Percentiles rank a stretch among this genome's conserved stretches.
Conservation (phyloP, 2,113 vertebrate genomes). For the Hippocampus zosterae region DNA sequence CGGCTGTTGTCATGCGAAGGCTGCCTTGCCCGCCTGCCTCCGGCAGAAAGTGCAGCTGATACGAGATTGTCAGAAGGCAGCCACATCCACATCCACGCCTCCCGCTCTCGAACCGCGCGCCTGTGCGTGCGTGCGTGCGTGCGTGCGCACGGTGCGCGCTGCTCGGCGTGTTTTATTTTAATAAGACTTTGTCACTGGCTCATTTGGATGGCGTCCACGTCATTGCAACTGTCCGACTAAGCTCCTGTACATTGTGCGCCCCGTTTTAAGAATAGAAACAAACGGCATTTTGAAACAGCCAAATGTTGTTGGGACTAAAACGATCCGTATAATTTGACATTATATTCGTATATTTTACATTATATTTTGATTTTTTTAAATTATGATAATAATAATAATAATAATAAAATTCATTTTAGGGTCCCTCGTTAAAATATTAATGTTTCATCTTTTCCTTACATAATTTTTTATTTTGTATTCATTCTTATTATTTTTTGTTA, state of each 20-base stretch:
- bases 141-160: constrained; percentile 62
- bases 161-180: constrained; percentile 71
- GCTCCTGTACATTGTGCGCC: constrained; percentile 8
- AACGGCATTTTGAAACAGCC: neutral
- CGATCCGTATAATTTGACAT: neutral
- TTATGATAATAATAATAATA: too few species aligned
- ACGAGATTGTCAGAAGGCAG: constrained; percentile 73
- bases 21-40: constrained; percentile 40
- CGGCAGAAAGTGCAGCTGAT: constrained; percentile 70
- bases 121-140: constrained; percentile 55
- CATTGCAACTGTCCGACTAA: constrained; percentile 65
- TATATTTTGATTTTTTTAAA: too few species aligned
- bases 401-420: too few species aligned
- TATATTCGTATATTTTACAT: neutral
- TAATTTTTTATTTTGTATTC: too few species aligned
- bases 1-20: constrained; percentile 77
- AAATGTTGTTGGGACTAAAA: neutral
- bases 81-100: constrained; percentile 78
- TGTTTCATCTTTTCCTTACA: too few species aligned
- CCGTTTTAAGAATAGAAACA: constrained; percentile 39
- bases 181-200: constrained; percentile 77
- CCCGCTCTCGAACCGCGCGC: constrained; percentile 54
- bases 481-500: too few species aligned
- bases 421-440: too few species aligned
- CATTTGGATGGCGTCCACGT: constrained; percentile 55